Evolutionary conservation across 2,797 vertebrate genomes (phyloP), one percentile per base, ranked within the genome.

Genomic region (Ciconia nigra): DNA sequence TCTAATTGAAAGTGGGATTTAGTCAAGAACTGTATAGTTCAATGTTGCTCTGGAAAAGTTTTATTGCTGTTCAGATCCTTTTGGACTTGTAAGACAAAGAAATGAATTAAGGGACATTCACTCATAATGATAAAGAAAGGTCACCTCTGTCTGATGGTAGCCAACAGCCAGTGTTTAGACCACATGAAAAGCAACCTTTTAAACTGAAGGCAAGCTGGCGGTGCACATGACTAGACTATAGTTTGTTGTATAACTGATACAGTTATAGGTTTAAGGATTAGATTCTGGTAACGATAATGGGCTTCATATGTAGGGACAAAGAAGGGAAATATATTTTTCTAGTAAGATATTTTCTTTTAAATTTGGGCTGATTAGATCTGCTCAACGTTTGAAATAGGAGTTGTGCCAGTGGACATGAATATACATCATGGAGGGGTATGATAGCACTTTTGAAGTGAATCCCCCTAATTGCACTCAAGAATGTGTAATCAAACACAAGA

Each of bases 401-500:
- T 79, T 46, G 20, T 91, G 33, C 10, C 62, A 79, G 77, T 96
- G 95, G 94, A 90, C 89, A 62, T 82, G 77, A 95, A 95, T 93
- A 87, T 84, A 96, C 41, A 52, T 95, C 91, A 55, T 41, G 26
- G 69, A 91, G 39, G 67, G 25, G 28, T 82, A 51, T 83, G 76
- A 74, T 54, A 91, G 18, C n/a, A 83, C 39, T 96, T 94, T 76
- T 88, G 77, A 95, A 95, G 49, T 95, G 90, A 96, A 96, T 95
- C 66, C 58, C 51, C 62, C 26, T 96, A 95, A 97, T 84, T 96
- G 54, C 80, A 67, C 77, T 94, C 83, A 90, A 96, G 94, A 91
- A 94, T 94, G 51, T 90, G 73, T 41, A 96, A 96, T 95, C 94
- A 97, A 91, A 94, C 54, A 91, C 59, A 94, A 96, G 88, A 95